A percentile compares a stretch with the other conserved stretches of the same genome.
Evolutionary conservation across 2,113 vertebrate genomes (phyloP).

Genomic region (Pao palembangensis): DNA sequence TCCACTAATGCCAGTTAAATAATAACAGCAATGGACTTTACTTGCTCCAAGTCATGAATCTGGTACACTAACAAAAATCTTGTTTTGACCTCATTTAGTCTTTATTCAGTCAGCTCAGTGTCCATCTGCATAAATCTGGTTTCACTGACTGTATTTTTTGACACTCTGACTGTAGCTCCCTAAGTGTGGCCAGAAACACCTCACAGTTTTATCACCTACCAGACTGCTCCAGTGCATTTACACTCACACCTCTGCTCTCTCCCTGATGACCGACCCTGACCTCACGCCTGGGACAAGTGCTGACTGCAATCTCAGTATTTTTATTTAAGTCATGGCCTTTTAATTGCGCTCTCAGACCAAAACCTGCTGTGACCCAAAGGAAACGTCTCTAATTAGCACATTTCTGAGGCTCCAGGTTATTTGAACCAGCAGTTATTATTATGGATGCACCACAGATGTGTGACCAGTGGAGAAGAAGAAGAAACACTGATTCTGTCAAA

Average conservation of each 20-base stretch:
- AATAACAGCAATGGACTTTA: no score
- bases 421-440: background rate
- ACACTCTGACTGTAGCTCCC: no score
- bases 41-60: no score
- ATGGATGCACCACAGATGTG: background rate
- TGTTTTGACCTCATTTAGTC: no score
- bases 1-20: no score
- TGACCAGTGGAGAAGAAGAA: no score
- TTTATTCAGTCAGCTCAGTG: no score
- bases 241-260: background rate
- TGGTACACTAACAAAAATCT: background rate
- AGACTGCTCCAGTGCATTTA: background rate
- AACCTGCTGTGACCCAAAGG: no score
- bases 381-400: constrained; percentile 36
- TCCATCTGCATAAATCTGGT: no score
- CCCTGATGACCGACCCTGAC: constrained; percentile 1
- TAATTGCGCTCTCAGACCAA: background rate
- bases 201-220: background rate
- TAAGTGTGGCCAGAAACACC: background rate
- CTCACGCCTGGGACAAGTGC: background rate
- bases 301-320: background rate
- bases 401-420: constrained; percentile 22
- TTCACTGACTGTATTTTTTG: no score
- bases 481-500: no score
- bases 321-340: background rate